Evolutionary conservation across 2,888 invertebrate genomes (phyloP), one percentile per base, ranked within the genome.

Genomic region (Rhagium mordax): DNA sequence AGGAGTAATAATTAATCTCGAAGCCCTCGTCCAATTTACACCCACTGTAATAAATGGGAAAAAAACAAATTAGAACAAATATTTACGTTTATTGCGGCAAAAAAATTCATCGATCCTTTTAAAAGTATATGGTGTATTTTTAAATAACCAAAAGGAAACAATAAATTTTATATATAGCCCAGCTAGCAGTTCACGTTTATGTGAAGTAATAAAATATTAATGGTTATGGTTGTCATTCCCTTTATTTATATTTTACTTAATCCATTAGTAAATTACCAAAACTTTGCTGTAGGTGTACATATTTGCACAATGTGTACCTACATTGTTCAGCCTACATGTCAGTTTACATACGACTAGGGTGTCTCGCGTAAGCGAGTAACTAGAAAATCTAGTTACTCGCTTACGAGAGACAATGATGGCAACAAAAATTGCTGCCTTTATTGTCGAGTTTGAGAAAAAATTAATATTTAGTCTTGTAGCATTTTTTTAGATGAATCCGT

Each of bases 181-280:
- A 51, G 51, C 51, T 51, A 20, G 18, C 20, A 47, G 51, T 51
- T 51, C 10, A 51, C 18, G 3, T 51, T 51, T 51, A 51, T 51
- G 51, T 51, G 20, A 20, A 51, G 18, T 5, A 16, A 20, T 51
- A 51, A 51, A 51, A 20, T 51, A 51, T 51, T 51, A 16, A 51
- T 51, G 51, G 20, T 51, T 51, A 51, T 51, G 51, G 51, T 16
- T 51, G 16, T 20, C 20, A 10, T 51, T 51, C 20, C 18, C 8
- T 16, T 16, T 51, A 51, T 51, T 51, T 51, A 18, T 51, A 51
- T 51, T 51, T 51, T 10, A 51, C 18, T 51, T 16, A 51, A 51
- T 51, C 20, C 51, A 51, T 51, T 51, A 51, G 51, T 20, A 51
- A 51, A 51, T 51, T 51, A 51, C 16, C 20, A 10, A 51, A 51